These are phyloP conservation scores for Atherinomorus stipes DNA, from an alignment of 2,113 vertebrate species.

Conservation along the genomic window DNA sequence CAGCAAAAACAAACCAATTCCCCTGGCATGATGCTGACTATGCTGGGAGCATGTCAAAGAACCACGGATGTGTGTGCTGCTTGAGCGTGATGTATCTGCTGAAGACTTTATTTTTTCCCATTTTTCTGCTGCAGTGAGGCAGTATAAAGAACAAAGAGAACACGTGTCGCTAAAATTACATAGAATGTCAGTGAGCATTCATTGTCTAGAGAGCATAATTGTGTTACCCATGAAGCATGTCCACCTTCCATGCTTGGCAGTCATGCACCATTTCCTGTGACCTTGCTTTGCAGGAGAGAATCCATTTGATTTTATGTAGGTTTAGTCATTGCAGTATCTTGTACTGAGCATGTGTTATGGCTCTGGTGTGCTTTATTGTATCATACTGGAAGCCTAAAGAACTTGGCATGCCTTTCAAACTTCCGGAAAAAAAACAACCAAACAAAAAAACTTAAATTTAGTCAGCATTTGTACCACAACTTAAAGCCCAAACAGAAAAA, in stretches of 20 bases:
- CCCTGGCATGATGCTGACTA: constrained; percentile 53
- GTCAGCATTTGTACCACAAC: not conserved
- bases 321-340: not conserved
- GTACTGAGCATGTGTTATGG: not conserved
- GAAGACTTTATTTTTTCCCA: constrained; percentile 21
- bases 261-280: constrained; percentile 48
- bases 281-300: constrained; percentile 36
- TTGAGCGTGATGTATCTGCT: constrained; percentile 54
- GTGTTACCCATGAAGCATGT: constrained; percentile 45
- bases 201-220: constrained; percentile 45
- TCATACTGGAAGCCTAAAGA: not conserved
- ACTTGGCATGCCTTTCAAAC: too few relatives aligned
- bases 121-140: constrained; percentile 33
- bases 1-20: constrained; percentile 22
- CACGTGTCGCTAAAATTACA: constrained; percentile 47
- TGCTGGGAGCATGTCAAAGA: constrained; percentile 38
- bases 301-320: constrained; percentile 1
- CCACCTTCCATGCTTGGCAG: constrained; percentile 36
- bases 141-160: constrained; percentile 35
- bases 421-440: too few relatives aligned
- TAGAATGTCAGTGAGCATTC: constrained; percentile 36
- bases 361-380: not conserved
- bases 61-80: constrained; percentile 30
- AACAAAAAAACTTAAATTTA: not conserved
- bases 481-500: not conserved